These are phyloP conservation scores for Pogonus chalceus DNA, from an alignment of 1,140 invertebrate species.

Conservation along the genomic window DNA sequence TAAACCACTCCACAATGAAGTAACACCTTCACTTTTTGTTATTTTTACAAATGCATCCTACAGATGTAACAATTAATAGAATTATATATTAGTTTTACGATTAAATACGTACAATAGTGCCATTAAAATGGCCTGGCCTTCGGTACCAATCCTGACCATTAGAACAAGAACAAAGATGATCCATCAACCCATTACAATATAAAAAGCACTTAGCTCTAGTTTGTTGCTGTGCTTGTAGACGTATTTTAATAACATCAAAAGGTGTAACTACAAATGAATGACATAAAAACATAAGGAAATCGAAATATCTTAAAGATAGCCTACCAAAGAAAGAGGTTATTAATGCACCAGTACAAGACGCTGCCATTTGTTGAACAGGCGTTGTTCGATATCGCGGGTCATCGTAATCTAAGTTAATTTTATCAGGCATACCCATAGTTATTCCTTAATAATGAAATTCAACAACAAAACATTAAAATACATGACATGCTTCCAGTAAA, in stretches of 20 bases:
- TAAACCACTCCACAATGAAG: conserved; percentile 92
- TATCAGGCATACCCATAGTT: no score
- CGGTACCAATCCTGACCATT: conserved; percentile 53
- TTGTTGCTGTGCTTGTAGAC: conserved; percentile 89
- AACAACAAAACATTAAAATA: no score
- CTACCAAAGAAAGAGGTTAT: conserved; percentile 83
- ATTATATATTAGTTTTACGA: neutral
- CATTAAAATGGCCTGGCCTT: conserved; percentile 71
- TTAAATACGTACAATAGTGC: conserved; percentile 62
- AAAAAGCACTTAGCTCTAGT: conserved; percentile 85
- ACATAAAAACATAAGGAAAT: conserved; percentile 12
- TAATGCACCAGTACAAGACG: conserved; percentile 80
- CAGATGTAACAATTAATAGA: conserved; percentile 21
- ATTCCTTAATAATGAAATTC: no score
- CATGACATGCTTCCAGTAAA: no score
- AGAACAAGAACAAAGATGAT: conserved; percentile 83
- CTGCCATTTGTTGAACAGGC: conserved; percentile 78
- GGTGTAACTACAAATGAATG: conserved; percentile 76
- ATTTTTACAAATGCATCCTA: conserved; percentile 97
- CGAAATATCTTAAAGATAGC: conserved; percentile 21
- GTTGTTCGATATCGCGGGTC: conserved; percentile 68
- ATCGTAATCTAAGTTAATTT: conserved; percentile 33
- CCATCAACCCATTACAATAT: conserved; percentile 99
- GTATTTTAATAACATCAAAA: conserved; percentile 96
- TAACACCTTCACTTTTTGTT: conserved; percentile 72